Base-by-base conservation (phyloP, 2,113 vertebrate genomes). In the Anhinga rufa region DNA sequence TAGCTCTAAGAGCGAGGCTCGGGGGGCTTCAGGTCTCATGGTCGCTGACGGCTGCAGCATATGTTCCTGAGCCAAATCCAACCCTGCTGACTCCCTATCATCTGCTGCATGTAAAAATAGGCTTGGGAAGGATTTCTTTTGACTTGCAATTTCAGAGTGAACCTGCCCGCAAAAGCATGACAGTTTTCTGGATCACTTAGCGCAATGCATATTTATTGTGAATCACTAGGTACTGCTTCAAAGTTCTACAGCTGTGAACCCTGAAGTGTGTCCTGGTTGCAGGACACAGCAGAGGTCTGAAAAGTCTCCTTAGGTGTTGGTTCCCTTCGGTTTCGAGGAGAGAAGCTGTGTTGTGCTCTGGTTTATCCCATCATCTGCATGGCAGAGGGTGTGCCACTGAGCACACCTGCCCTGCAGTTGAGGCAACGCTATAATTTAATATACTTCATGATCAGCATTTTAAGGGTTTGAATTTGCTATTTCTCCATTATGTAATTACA, bases 401-500 rank as follows among this genome's bases (percentile, higher is more conserved):
- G 68, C 76, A 58, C 64, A 65, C 92, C 88, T 92, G 82, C 85
- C 55, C 85, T 69, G 85, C 90, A 80, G 78, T 80, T 91, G 82
- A 91, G 82, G 90, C 93, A 95, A 90, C 18, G 54, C 86, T 96
- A 26, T 95, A 91, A 96, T 96, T 95, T 92, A 84, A 51, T 52
- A 52, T 65, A 66, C 69, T 95, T 82, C 62, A 40, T 31, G 58
- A 77, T 95, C 97, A 96, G 89, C 92, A 87, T 51, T 95, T 95
- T 88, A 38, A 85, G 81, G 80, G 46, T 79, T 93, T 92, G 92
- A 84, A 90, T 96, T 92, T 90, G 57, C 66, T 72, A 12, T 93
- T 96, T 95, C 83, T 89, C n/a, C 92, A 94, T 92, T 93, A 70
- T 80, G 74, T 87, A 95, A 91, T 97, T 91, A 80, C 77, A 94